Evolutionary conservation across 2,113 vertebrate species (phyloP), one percentile per base, ranked within the genome.

Genomic region (Oxyruncus cristatus): DNA sequence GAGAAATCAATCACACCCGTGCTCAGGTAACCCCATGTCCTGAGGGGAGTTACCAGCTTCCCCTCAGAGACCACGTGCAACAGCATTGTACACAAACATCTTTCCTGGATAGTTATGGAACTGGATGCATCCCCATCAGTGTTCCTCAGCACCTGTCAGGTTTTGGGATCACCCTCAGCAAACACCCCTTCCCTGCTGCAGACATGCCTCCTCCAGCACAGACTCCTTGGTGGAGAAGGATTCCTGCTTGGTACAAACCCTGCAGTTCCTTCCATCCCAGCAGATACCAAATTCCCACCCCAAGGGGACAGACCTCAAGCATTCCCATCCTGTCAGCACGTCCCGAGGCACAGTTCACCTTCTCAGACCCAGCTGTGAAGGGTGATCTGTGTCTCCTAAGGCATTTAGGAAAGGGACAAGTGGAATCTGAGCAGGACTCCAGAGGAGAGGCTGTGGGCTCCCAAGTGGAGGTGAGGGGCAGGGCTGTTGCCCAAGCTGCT

Each of bases 1-100:
- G 46, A 52, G 71, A 27, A 26, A 22, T 24, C 14, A 55, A 23
- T 49, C 39, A 22, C 6, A 4, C 27, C 33, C 0, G 0, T 13
- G 33, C 49, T 47, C 49, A 52, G 41, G 35, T 33, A 59, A 53
- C 5, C 19, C 47, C 2, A 2, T 17, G 5, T 27, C 32, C 88
- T 16, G 33, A 58, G 70, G 58, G 7, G 21, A 84, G 52, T 42
- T 30, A 19, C 63, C 47, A 59, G 62, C 63, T 59, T 80, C 39
- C 49, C n/a, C 30, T 35, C 39, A 39, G 58, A 79, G 28, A 74
- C 15, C 28, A 13, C 18, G 24, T 0, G 4, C 9, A 16, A 21
- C 42, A 79, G 46, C 46, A 49, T 0, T 21, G 21, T 21, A 30
- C 5, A 35, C 49, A 47, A 73, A 42, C 59, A 39, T 24, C n/a